Percentiles rank a stretch among this genome's conserved stretches.
These are phyloP conservation scores for Callinectes sapidus DNA, from an alignment of 2,888 invertebrate species.

Conservation along the genomic window DNA sequence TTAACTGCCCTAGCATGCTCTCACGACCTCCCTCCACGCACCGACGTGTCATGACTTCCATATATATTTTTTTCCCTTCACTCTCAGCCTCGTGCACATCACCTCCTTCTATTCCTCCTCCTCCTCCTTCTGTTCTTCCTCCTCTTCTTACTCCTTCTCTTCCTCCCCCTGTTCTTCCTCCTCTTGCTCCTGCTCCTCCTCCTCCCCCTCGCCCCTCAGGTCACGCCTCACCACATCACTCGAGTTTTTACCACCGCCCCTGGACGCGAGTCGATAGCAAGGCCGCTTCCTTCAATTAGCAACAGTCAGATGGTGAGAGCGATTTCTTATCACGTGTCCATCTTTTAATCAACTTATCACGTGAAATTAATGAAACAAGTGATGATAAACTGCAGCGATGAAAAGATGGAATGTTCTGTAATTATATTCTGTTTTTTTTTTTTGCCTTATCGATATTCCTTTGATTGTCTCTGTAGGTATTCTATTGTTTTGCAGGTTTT, in stretches of 20 bases:
- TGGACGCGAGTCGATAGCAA: background rate
- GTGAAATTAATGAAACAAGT: background rate
- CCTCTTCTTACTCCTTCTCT: background rate
- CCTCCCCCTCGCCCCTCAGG: background rate
- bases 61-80: background rate
- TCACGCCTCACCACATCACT: slow-evolving; percentile 11
- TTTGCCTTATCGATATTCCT: background rate
- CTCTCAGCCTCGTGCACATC: background rate
- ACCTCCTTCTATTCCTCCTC: background rate
- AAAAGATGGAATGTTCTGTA: slow-evolving; percentile 5
- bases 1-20: slow-evolving; percentile 10
- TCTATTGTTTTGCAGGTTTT: background rate
- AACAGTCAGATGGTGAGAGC: slow-evolving; percentile 15
- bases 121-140: background rate
- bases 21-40: background rate
- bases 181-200: background rate
- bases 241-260: slow-evolving; percentile 22
- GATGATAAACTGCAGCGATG: background rate
- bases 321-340: slow-evolving; percentile 9
- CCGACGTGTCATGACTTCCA: slow-evolving; percentile 13
- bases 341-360: slow-evolving; percentile 28
- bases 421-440: background rate
- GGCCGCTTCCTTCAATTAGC: slow-evolving; percentile 30
- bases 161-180: background rate
- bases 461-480: background rate